Evolutionary conservation across 2,888 invertebrate species (phyloP), one percentile per base, ranked within the genome.

Genomic region (Sturmia bella): DNA sequence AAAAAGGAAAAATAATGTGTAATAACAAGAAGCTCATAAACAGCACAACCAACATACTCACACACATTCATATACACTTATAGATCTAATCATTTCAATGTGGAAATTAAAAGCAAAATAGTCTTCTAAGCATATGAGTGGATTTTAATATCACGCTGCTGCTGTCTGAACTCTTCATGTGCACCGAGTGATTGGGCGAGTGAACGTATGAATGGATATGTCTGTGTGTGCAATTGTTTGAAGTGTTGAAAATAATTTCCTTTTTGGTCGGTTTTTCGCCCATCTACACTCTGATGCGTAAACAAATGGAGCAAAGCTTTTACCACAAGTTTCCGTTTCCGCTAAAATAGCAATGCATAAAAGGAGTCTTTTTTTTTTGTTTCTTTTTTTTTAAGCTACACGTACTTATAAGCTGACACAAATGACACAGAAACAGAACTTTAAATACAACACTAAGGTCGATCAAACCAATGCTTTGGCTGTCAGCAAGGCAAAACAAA

Each of bases 271-370:
- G 11, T 32, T 37, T 72, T 77, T 61, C 27, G 43, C 56, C 63
- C 56, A 39, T 48, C 41, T 45, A 52, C 54, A 59, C 27, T 64
- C 57, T 69, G 52, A 41, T 61, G 45, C 63, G 17, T 80, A 64
- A 24, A 59, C n/a, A 74, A 66, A 75, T 78, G 69, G 70, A 54
- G 74, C 57, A 57, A 78, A 75, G 81, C 84, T 81, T 84, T 81
- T 79, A 84, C 84, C 84, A 74, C 84, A 79, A 73, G 73, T 73
- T 83, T 84, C 81, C 81, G 84, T 74, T 82, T 84, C 81, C 84
- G 79, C 69, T 79, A 37, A n/a, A 37, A 32, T 21, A 52, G 52
- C 27, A 68, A n/a, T n/a, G 24, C 50, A 64, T 15, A 37, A n/a
- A 13, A 52, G 52, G 54, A n/a, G 63, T 76, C 32, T 48, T 68